phyloP scores from a whole-genome alignment of 1,140 invertebrate species.

The Meteorus sp. region DNA sequence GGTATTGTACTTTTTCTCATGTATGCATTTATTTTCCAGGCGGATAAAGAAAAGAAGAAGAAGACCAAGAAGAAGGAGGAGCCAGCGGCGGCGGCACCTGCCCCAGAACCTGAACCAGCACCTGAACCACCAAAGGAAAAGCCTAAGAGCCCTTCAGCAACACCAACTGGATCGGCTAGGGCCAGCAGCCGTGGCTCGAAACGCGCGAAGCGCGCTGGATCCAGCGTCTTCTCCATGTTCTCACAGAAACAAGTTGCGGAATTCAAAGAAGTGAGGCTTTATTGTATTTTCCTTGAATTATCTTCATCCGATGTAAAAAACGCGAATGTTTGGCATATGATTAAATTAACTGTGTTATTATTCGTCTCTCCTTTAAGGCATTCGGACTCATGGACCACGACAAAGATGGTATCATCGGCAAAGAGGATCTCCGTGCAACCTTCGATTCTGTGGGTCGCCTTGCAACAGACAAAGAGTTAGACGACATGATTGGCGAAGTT shows the following conservation, averaged over 20 bases:
- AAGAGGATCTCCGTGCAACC: constrained; percentile 92
- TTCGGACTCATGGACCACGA: constrained; percentile 99
- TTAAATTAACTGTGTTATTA: no score
- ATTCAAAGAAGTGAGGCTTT: constrained; percentile 85
- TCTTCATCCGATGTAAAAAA: no score
- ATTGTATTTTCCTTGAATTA: not conserved
- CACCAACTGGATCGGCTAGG: constrained; percentile 69
- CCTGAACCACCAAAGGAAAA: constrained; percentile 55
- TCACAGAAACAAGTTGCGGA: constrained; percentile 92
- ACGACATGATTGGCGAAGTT: constrained; percentile 88
- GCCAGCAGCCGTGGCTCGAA: constrained; percentile 79
- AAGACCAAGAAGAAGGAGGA: constrained; percentile 61
- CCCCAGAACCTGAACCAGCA: constrained; percentile 54
- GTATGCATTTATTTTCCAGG: constrained; percentile 43
- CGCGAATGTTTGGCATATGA: no score
- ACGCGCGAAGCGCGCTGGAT: constrained; percentile 81
- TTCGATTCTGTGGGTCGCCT: constrained; percentile 93
- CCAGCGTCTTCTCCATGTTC: constrained; percentile 96
- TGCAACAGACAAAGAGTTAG: constrained; percentile 86
- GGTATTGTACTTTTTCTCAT: no score
- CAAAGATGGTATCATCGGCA: constrained; percentile 96
- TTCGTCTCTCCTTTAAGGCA: constrained; percentile 65
- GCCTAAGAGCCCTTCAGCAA: constrained; percentile 37
- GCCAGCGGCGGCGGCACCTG: constrained; percentile 51
- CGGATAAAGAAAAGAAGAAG: constrained; percentile 68